Base-by-base conservation (phyloP, 2,888 invertebrate species). In the Ommatoiulus sabulosus region DNA sequence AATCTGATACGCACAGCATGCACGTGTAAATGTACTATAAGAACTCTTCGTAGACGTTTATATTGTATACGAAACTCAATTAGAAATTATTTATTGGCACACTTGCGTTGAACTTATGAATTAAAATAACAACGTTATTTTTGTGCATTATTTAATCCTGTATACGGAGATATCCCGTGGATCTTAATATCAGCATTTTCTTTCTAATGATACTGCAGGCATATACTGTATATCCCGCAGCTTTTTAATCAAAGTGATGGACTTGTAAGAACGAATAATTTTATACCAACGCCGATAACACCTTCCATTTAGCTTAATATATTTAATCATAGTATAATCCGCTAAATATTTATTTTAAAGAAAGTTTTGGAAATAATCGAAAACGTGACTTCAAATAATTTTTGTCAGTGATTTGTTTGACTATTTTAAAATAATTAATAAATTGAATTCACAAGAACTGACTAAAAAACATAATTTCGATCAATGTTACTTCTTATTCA, bases 61-160 rank as follows among this genome's bases (percentile, higher is more conserved):
- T 72, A 72, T n/a, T n/a, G n/a, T n/a, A 20, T n/a, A 24, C 24
- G 72, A 72, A 72, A 72, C 20, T 72, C 20, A 72, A 72, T 72
- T 72, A 8, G 72, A 72, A 72, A 6, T 72, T 72, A 72, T 72
- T 5, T 24, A 24, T 20, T 72, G 72, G 8, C 24, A 24, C 1
- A 10, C 6, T 72, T 72, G 24, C 8, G 20, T 24, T 6, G 6
- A 63, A n/a, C 63, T n/a, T 10, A 52, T n/a, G n/a, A n/a, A n/a
- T n/a, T 15, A 52, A 15, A 52, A 8, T 52, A 3, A 8, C 52
- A 5, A 52, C 8, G 52, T 52, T 5, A 52, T 52, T 52, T 52
- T 52, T 2, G 3, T 15, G 63, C 3, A 3, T 63, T 63, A 63
- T 3, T 63, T 46, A 46, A 20, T 3, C n/a, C n/a, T n/a, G n/a